phyloP scores from a whole-genome alignment of 2,797 vertebrate genomes.

The Megalops cyprinoides region DNA sequence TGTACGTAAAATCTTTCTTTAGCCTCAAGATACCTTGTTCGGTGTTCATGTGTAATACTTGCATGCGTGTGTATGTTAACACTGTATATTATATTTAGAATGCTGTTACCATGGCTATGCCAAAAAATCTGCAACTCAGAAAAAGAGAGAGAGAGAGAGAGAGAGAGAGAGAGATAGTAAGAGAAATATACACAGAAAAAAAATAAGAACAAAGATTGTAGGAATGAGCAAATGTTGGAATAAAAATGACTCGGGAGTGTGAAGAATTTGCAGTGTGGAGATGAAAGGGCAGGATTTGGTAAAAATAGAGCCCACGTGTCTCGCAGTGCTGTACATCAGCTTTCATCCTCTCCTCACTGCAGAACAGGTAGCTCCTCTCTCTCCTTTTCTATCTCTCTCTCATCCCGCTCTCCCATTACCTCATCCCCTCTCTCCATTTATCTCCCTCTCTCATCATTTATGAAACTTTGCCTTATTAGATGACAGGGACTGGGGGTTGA shows the following conservation, averaged over 20 bases:
- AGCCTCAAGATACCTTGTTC: background rate
- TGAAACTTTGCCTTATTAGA: background rate
- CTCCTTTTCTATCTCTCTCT: background rate
- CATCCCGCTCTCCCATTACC: background rate
- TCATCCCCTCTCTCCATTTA: background rate
- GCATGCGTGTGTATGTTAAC: background rate
- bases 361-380: background rate
- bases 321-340: background rate
- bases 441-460: background rate
- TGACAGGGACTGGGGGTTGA: background rate
- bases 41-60: background rate
- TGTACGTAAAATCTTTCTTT: background rate
- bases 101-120: constrained; percentile 29
- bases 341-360: constrained; percentile 19
- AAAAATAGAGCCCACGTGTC: constrained; percentile 17
- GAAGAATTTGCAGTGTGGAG: background rate
- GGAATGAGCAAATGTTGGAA: constrained; percentile 5
- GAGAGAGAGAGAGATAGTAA: constrained; percentile 4
- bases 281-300: constrained; percentile 12
- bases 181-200: background rate
- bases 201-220: background rate
- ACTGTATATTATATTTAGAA: constrained; percentile 3
- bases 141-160: constrained; percentile 17
- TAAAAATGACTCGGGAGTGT: background rate
- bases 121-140: constrained; percentile 42